These are phyloP conservation scores for Gambusia yucatana DNA, from an alignment of 2,797 vertebrate genomes.

Conservation along the genomic window DNA sequence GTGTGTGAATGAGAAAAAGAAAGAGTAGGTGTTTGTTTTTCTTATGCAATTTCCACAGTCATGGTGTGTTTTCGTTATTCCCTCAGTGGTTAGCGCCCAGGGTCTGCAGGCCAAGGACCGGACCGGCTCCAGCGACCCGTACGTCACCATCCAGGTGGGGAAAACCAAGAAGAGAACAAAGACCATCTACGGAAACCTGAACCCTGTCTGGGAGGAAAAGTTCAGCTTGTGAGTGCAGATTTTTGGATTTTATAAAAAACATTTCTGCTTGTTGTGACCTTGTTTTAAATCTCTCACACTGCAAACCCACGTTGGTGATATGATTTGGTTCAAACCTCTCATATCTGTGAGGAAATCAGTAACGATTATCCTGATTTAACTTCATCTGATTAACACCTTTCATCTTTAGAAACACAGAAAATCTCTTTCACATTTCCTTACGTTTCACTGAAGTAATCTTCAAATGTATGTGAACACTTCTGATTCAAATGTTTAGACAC, in stretches of 20 bases:
- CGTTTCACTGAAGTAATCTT: neutral
- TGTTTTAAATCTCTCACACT: neutral
- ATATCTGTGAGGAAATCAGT: slow-evolving; percentile 5
- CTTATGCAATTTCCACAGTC: slow-evolving; percentile 61
- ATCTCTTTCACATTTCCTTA: neutral
- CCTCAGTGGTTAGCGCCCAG: slow-evolving; percentile 92
- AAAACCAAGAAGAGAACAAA: slow-evolving; percentile 98
- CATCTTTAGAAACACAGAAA: neutral
- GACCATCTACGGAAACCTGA: slow-evolving; percentile 96
- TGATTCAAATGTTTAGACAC: no score
- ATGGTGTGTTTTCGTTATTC: slow-evolving; percentile 13
- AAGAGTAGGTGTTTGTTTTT: slow-evolving; percentile 68
- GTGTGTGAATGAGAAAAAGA: slow-evolving; percentile 38
- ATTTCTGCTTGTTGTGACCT: neutral
- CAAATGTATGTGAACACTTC: neutral
- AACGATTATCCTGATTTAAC: neutral
- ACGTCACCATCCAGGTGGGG: slow-evolving; percentile 96
- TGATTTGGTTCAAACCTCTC: neutral
- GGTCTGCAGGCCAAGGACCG: slow-evolving; percentile 98
- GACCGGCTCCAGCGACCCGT: slow-evolving; percentile 96
- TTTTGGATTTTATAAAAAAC: neutral
- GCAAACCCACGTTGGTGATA: slow-evolving; percentile 12
- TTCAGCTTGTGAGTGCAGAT: slow-evolving; percentile 90
- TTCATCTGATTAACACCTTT: slow-evolving; percentile 4
- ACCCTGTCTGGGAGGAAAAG: slow-evolving; percentile 97